These are phyloP conservation scores for Sphaeridia pumilis DNA, from an alignment of 2,888 invertebrate species.

Conservation along the genomic window DNA sequence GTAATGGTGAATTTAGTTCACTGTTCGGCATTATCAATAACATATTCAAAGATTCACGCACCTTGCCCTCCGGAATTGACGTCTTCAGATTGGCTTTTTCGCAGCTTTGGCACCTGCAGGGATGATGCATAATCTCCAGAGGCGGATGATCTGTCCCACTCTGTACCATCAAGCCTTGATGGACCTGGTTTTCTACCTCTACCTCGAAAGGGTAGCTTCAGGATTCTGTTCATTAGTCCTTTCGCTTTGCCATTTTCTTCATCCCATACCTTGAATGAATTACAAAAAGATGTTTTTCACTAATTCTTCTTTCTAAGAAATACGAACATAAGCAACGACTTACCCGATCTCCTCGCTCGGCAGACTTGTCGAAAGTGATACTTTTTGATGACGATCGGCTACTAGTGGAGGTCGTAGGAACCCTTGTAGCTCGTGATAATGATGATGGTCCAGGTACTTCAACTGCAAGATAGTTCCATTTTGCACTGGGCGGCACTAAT, in stretches of 20 bases:
- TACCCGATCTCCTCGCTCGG: constrained; percentile 61
- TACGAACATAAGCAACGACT: no score
- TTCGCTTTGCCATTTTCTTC: constrained; percentile 49
- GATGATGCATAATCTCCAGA: constrained; percentile 17
- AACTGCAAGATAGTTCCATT: constrained; percentile 9
- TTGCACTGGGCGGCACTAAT: neutral
- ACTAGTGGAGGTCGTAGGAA: neutral
- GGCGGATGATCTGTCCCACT: constrained; percentile 25
- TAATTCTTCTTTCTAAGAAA: no score
- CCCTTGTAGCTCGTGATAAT: constrained; percentile 1
- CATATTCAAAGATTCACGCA: neutral
- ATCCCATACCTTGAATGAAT: no score
- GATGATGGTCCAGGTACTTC: constrained; percentile 6
- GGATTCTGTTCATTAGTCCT: constrained; percentile 56
- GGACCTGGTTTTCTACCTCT: constrained; percentile 47
- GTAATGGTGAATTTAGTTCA: neutral
- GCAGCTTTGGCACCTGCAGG: constrained; percentile 29
- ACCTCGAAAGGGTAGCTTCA: constrained; percentile 56
- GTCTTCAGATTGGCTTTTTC: constrained; percentile 41
- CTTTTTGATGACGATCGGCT: constrained; percentile 77
- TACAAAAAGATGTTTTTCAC: no score
- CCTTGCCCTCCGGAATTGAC: constrained; percentile 28
- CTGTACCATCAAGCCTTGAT: no score
- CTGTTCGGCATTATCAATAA: neutral
- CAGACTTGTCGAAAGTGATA: constrained; percentile 81